Base-by-base conservation (phyloP, 1,140 invertebrate species). In the Tetranychus cinnabarinus region DNA sequence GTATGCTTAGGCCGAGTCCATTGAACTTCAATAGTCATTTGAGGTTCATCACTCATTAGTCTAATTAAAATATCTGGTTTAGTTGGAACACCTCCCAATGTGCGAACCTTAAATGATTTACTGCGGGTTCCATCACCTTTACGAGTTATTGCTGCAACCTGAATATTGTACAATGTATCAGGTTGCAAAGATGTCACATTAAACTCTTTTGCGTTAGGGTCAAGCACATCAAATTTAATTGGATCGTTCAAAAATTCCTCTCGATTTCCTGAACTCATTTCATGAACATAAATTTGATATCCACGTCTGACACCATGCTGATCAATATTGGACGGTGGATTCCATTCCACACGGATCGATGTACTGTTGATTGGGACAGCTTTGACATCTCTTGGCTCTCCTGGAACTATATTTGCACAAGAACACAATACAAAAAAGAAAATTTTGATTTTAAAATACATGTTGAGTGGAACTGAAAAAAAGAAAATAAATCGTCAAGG, bases 261-360 rank as follows among this genome's bases (percentile, higher is more conserved):
- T 69, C 86, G 82, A 68, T 83, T 80, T 50, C 86, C 82, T 69
- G 87, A 82, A 68, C 83, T 80, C 10, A 86, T 79, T 79, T 93
- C 91, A 72, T 92, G 88, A 2, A 91, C 83, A 70, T 93, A 87
- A 58, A 97, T 86, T 69, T 95, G 90, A 73, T 96, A 97, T 3
- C 90, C 91, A 42, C 89, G 79, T 65, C 97, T 95, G 58, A 96
- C 83, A n/a, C 92, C 92, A 72, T 96, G 91, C 62, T 85, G 82
- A 66, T 95, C 88, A 68, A 88, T 87, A 63, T 84, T 81, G 58
- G 79, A 77, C 0, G 92, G 92, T 1, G 87, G 84, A 69, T 85
- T 83, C 92, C 92, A 97, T 56, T 81, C 79, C 8, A 96, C 88
- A 68, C 82, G 81, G 66, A 97, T 83, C 5, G 88, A 81, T 1